A percentile compares a stretch with the other conserved stretches of the same genome.
These are phyloP conservation scores for Triplophysa yarkandensis DNA, from an alignment of 2,797 vertebrate species.

Conservation along the genomic window DNA sequence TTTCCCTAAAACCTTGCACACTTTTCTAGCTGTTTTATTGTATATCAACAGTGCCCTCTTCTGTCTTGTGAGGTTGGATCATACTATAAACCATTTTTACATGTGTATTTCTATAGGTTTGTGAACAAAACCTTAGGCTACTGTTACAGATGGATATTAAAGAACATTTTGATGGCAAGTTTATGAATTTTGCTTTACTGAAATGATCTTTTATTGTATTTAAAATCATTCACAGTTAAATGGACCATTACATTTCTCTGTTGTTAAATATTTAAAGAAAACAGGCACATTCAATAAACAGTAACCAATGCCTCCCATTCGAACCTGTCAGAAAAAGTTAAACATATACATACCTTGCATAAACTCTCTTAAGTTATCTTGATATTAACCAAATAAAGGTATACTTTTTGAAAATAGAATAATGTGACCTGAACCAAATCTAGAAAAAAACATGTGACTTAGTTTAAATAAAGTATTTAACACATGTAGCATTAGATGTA, in stretches of 20 bases:
- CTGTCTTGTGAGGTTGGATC: constrained; percentile 28
- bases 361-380: too few species aligned
- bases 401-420: background rate
- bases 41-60: constrained; percentile 49
- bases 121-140: too few species aligned
- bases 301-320: too few species aligned
- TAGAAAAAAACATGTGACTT: constrained; percentile 1
- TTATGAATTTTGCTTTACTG: too few species aligned
- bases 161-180: background rate
- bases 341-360: too few species aligned
- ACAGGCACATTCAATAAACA: too few species aligned
- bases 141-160: too few species aligned
- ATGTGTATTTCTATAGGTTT: background rate
- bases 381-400: background rate
- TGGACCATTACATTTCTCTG: background rate
- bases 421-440: background rate
- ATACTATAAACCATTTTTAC: background rate
- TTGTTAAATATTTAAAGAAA: background rate
- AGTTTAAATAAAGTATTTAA: constrained; percentile 48
- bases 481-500: too few species aligned
- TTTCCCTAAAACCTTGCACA: too few species aligned
- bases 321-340: too few species aligned
- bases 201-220: too few species aligned
- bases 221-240: background rate
- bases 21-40: background rate